phyloP scores from a whole-genome alignment of 2,888 invertebrate genomes.

The Amphimallon solstitiale region DNA sequence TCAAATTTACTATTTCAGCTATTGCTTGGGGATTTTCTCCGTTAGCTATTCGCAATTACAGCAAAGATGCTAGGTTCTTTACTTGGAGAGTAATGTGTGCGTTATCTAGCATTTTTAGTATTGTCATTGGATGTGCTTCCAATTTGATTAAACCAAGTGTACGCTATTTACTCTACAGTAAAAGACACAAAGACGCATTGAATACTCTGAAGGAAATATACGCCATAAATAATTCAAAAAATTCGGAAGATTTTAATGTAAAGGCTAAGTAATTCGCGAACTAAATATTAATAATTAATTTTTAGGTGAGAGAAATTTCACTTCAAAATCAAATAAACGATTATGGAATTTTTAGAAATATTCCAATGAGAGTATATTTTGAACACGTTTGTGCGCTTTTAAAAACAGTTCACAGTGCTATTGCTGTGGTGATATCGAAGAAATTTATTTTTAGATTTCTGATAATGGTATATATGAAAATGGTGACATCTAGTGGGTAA shows the following conservation, averaged over 20 bases:
- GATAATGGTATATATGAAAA: slow-evolving; percentile 30
- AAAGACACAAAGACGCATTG: slow-evolving; percentile 57
- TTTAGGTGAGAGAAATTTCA: slow-evolving; percentile 30
- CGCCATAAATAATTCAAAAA: slow-evolving; percentile 63
- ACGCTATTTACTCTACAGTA: slow-evolving; percentile 59
- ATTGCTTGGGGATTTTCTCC: slow-evolving; percentile 37
- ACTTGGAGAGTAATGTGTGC: slow-evolving; percentile 64
- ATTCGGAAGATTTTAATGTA: slow-evolving; percentile 61
- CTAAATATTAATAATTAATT: slow-evolving; percentile 10
- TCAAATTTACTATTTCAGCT: slow-evolving; percentile 18
- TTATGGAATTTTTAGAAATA: slow-evolving; percentile 38
- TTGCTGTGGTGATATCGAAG: slow-evolving; percentile 12
- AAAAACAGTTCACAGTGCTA: slow-evolving; percentile 33
- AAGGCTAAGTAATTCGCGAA: not conserved
- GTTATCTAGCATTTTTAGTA: slow-evolving; percentile 57
- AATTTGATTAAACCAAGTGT: slow-evolving; percentile 63
- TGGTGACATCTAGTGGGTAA: slow-evolving; percentile 35
- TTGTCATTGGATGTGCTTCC: slow-evolving; percentile 60
- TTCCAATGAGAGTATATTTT: slow-evolving; percentile 34
- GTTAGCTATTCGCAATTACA: slow-evolving; percentile 24
- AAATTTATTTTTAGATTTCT: slow-evolving; percentile 28
- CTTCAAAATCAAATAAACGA: slow-evolving; percentile 37
- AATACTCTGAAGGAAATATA: slow-evolving; percentile 62
- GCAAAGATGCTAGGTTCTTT: slow-evolving; percentile 43
- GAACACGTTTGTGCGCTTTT: slow-evolving; percentile 35